These are phyloP conservation scores for Limnodromus scolopaceus DNA, from an alignment of 2,797 vertebrate genomes.

Conservation along the genomic window DNA sequence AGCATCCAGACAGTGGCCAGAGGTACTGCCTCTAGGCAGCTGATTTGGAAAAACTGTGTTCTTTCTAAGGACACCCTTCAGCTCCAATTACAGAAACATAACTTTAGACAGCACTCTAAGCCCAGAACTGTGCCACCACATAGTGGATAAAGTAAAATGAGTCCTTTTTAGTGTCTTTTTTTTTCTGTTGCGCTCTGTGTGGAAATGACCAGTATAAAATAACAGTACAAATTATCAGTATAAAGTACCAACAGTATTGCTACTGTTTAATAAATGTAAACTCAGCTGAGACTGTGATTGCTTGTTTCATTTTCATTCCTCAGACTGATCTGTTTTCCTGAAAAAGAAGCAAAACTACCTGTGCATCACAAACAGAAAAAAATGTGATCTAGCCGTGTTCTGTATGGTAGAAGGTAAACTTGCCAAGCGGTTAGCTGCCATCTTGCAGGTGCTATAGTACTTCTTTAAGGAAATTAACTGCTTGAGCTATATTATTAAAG, in stretches of 20 bases:
- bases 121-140: background rate
- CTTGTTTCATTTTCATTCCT: background rate
- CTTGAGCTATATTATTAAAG: background rate
- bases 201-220: background rate
- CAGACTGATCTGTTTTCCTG: background rate
- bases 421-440: background rate
- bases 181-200: background rate
- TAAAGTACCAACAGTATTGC: background rate
- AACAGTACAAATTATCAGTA: background rate
- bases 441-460: background rate
- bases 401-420: background rate
- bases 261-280: background rate
- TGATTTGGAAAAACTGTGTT: background rate
- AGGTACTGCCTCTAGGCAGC: background rate
- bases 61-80: background rate
- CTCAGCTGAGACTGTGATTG: background rate
- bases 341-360: background rate
- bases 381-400: background rate
- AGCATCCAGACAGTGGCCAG: background rate
- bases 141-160: background rate
- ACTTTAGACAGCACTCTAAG: background rate
- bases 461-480: background rate
- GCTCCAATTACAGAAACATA: background rate
- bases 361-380: background rate
- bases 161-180: background rate